Evolutionary conservation across 2,888 invertebrate genomes (phyloP).

Genomic region (Rhingia rostrata): DNA sequence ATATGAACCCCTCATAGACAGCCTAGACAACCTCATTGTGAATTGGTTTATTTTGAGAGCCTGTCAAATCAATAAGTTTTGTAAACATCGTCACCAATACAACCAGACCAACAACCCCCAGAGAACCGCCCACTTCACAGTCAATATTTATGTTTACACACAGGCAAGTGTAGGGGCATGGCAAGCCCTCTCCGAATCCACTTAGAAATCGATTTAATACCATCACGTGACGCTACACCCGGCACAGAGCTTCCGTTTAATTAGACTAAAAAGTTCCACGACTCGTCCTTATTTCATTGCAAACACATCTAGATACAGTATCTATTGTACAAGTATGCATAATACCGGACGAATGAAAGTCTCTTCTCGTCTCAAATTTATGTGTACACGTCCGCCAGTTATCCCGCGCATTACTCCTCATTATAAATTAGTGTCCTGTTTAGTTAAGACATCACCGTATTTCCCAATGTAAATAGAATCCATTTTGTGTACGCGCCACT

Average conservation of each 20-base stretch:
- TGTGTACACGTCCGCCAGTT: constrained; percentile 36
- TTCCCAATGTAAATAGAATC: constrained; percentile 62
- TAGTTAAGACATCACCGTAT: constrained; percentile 47
- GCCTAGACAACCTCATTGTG: constrained; percentile 11
- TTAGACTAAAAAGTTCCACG: constrained; percentile 31
- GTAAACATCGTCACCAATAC: constrained; percentile 60
- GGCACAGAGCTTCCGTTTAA: constrained; percentile 39
- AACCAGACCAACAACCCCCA: constrained; percentile 39
- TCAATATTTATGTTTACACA: constrained; percentile 65
- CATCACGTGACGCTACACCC: constrained; percentile 47
- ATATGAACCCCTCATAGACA: constrained; percentile 1
- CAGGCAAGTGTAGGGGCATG: constrained; percentile 24
- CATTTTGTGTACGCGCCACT: constrained; percentile 49
- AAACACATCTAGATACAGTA: too few relatives aligned
- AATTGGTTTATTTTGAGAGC: constrained; percentile 37
- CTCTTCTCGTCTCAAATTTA: constrained; percentile 22
- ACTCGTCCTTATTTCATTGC: neutral
- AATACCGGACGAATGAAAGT: constrained; percentile 5
- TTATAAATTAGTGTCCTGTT: constrained; percentile 68
- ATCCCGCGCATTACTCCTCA: constrained; percentile 50
- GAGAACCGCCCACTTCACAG: constrained; percentile 56
- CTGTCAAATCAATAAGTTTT: constrained; percentile 60
- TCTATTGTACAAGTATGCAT: too few relatives aligned
- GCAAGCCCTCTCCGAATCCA: constrained; percentile 11
- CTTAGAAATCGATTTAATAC: constrained; percentile 61